Percentiles rank a stretch among this genome's conserved stretches.
These are phyloP conservation scores for Aplochiton taeniatus DNA, from an alignment of 2,797 vertebrate species.

Conservation along the genomic window DNA sequence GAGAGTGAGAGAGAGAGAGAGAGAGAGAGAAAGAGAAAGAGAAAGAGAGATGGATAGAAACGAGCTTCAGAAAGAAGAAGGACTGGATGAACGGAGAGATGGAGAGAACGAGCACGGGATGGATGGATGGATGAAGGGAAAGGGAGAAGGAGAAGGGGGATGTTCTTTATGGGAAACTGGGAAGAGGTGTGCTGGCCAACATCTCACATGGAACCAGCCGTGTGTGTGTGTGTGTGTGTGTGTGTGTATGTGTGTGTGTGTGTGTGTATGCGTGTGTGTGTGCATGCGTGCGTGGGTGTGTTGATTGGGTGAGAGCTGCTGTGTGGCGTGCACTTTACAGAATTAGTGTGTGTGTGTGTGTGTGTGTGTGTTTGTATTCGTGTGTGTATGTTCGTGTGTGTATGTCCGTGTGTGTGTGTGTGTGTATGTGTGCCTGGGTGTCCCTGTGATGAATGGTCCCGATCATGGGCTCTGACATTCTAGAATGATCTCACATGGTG, in stretches of 20 bases:
- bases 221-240: constrained; percentile 14
- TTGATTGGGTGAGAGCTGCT: neutral
- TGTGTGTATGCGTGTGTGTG: constrained; percentile 12
- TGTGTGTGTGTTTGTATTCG: constrained; percentile 14
- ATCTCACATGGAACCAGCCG: neutral
- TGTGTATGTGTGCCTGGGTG: constrained; percentile 1
- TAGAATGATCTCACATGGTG: constrained; percentile 8
- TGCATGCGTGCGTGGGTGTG: neutral
- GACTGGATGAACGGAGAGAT: no score
- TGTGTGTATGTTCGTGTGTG: constrained; percentile 6
- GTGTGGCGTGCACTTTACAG: constrained; percentile 4
- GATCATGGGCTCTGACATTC: constrained; percentile 11
- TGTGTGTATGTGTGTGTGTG: constrained; percentile 7
- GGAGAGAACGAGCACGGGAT: no score
- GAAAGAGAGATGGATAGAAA: no score
- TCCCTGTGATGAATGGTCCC: constrained; percentile 14
- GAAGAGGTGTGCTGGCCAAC: neutral
- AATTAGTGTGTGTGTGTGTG: neutral
- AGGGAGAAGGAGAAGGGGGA: neutral
- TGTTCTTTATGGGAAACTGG: neutral
- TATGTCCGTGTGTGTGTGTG: neutral
- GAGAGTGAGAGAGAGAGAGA: no score
- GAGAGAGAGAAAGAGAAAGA: no score
- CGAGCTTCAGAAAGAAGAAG: no score
- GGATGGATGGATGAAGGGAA: neutral